These are phyloP conservation scores for Ctenicera cuprea DNA, from an alignment of 2,888 invertebrate species.

Conservation along the genomic window DNA sequence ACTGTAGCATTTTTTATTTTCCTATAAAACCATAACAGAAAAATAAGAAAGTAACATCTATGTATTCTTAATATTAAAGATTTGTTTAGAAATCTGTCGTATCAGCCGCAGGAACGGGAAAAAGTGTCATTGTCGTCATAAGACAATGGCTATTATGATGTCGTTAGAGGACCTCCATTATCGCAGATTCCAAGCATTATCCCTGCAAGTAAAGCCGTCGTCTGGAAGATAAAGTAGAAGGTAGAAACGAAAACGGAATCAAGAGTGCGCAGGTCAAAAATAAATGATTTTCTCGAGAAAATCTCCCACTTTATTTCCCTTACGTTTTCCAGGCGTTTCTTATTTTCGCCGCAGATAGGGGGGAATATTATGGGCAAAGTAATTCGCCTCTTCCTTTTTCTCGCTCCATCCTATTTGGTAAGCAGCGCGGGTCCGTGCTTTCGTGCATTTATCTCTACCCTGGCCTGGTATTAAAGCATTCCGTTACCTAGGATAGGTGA, in stretches of 20 bases:
- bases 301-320: slow-evolving; percentile 70
- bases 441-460: slow-evolving; percentile 37
- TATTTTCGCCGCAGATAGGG: slow-evolving; percentile 57
- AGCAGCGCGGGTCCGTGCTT: slow-evolving; percentile 33
- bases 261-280: slow-evolving; percentile 70
- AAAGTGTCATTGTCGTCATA: slow-evolving; percentile 13
- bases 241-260: slow-evolving; percentile 50
- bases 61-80: too few relatives aligned
- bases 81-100: not conserved
- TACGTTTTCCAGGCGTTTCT: slow-evolving; percentile 66
- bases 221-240: slow-evolving; percentile 52
- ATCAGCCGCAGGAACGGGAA: not conserved
- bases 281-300: slow-evolving; percentile 71
- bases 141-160: slow-evolving; percentile 33
- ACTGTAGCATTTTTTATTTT: too few relatives aligned
- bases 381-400: slow-evolving; percentile 52
- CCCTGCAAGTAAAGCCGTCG: slow-evolving; percentile 45
- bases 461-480: slow-evolving; percentile 48
- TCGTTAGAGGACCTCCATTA: slow-evolving; percentile 34
- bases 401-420: slow-evolving; percentile 45
- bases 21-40: too few relatives aligned
- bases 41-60: too few relatives aligned
- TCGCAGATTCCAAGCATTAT: slow-evolving; percentile 43
- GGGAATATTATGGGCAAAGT: slow-evolving; percentile 53
- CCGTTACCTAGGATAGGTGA: slow-evolving; percentile 51